Percentiles rank a stretch among this genome's conserved stretches.
These are phyloP conservation scores for Amaurobius ferox DNA, from an alignment of 2,888 invertebrate species.

Conservation along the genomic window DNA sequence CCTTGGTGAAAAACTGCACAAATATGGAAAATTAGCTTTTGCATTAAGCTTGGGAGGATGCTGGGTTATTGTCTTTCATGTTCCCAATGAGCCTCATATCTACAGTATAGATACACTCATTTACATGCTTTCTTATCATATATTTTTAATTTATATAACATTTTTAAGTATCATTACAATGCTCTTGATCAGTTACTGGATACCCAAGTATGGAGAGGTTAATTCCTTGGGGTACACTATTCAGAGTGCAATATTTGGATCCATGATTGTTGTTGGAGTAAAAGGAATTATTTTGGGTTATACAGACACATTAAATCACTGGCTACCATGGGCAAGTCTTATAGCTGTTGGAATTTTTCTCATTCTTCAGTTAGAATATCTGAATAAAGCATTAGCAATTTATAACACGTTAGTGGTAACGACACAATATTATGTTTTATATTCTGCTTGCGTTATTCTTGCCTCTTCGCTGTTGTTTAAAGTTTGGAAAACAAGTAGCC, in stretches of 20 bases:
- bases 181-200: slow-evolving; percentile 12
- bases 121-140: slow-evolving; percentile 21
- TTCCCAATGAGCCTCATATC: slow-evolving; percentile 38
- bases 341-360: slow-evolving; percentile 10
- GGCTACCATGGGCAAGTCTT: slow-evolving; percentile 39
- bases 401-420: slow-evolving; percentile 56
- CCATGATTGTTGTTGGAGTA: slow-evolving; percentile 27
- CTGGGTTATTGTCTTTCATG: slow-evolving; percentile 37
- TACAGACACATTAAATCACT: slow-evolving; percentile 41
- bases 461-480: slow-evolving; percentile 42
- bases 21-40: slow-evolving; percentile 34
- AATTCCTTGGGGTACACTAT: slow-evolving; percentile 40
- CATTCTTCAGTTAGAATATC: slow-evolving; percentile 38
- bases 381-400: slow-evolving; percentile 39
- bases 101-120: slow-evolving; percentile 28
- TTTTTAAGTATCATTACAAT: background rate
- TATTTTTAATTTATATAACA: slow-evolving; percentile 21
- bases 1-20: slow-evolving; percentile 37
- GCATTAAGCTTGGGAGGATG: slow-evolving; percentile 42
- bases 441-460: slow-evolving; percentile 38
- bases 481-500: slow-evolving; percentile 31
- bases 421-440: slow-evolving; percentile 54
- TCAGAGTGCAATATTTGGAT: slow-evolving; percentile 58
- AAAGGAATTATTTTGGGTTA: slow-evolving; percentile 37
- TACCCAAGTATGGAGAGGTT: slow-evolving; percentile 34